Evolutionary conservation across 2,797 vertebrate species (phyloP).

Genomic region (Crenuchus spilurus): DNA sequence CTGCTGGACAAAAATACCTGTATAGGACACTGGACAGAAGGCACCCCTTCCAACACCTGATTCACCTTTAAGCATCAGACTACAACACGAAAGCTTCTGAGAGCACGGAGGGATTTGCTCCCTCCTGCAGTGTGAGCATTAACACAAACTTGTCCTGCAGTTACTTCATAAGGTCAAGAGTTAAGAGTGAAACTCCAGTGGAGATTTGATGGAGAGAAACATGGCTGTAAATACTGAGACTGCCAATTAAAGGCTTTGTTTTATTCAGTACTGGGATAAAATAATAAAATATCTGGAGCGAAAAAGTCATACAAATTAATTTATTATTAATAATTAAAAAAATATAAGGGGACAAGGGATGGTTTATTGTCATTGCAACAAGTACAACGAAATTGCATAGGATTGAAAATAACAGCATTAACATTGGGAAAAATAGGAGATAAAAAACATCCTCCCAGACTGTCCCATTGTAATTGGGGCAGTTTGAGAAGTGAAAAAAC

Average conservation of each 20-base stretch:
- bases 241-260: not conserved
- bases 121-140: constrained; percentile 5
- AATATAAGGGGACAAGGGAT: no score
- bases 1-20: constrained; percentile 1
- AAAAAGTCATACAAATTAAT: no score
- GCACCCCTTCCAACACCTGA: not conserved
- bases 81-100: not conserved
- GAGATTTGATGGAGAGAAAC: not conserved
- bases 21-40: not conserved
- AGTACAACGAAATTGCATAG: no score
- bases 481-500: no score
- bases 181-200: not conserved
- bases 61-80: not conserved
- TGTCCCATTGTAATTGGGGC: no score
- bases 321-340: no score
- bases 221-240: not conserved
- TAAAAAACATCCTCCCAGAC: no score
- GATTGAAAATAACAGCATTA: no score
- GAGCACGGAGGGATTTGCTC: not conserved
- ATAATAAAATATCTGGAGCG: no score
- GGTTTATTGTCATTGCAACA: no score
- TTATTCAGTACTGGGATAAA: no score
- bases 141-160: not conserved
- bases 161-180: not conserved
- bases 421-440: no score